Evolutionary conservation across 2,888 invertebrate species (phyloP), one percentile per base, ranked within the genome.

Genomic region (Hypercompe scribonia): DNA sequence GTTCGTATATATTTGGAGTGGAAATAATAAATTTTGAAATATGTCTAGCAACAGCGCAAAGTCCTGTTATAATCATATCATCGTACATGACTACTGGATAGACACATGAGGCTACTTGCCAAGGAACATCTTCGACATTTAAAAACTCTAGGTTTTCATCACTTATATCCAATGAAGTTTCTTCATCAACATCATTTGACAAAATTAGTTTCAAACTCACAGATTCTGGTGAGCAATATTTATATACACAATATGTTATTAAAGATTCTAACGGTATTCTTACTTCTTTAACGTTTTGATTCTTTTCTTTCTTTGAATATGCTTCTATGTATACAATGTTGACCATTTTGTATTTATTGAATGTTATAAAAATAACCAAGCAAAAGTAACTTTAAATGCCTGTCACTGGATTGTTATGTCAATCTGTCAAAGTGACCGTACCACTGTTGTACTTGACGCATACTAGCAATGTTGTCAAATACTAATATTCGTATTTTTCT

Each of bases 61-160:
- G 91, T 0, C 98, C 98, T 15, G 98, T 97, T 70, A 98, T 96
- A 70, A 97, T 96, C 28, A 96, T 96, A 73, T 96, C 96, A 73
- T 96, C 95, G 75, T 95, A 95, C 68, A 96, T 92, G 65, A 97
- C 96, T 18, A 97, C 96, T 50, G 98, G 98, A 84, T 97, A 96
- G 42, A 96, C 91, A 85, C 97, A 97, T 21, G 92, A 90, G 1
- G 88, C 81, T 8, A 92, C 94, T 85, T 93, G 93, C 95, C 95
- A 96, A 4, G 96, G 96, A 39, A 96, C 83, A 28, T 94, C 88
- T 13, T 86, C 78, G 18, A 74, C 46, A 58, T 90, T 81, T 36
- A 95, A 78, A 76, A 95, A 87, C 66, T 89, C 84, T 50, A 93
- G 90, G 34, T 83, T 78, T 67, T 94, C 88, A 72, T 90, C 84